A percentile compares a stretch with the other conserved stretches of the same genome.
phyloP scores from a whole-genome alignment of 1,140 invertebrate genomes.

The Mercenaria mercenaria region DNA sequence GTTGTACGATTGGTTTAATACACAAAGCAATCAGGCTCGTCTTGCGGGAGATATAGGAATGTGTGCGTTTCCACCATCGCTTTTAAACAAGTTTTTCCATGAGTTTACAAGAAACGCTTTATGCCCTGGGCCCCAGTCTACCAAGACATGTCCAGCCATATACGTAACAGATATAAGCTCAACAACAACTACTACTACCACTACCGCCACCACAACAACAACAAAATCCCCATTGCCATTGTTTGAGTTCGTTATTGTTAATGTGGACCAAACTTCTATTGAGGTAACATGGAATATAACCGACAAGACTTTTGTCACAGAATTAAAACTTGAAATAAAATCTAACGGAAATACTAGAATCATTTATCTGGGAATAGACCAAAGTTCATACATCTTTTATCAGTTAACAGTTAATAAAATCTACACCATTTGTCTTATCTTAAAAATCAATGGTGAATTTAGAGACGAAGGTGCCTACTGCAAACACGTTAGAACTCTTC shows the following conservation, averaged over 20 bases:
- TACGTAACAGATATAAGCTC: background rate
- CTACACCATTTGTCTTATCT: background rate
- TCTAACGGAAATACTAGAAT: background rate
- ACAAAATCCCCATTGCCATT: background rate
- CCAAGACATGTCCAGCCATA: slow-evolving; percentile 43
- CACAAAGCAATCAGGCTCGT: background rate
- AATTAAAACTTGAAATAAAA: background rate
- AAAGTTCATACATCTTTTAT: background rate
- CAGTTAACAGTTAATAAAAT: background rate
- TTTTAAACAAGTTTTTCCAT: slow-evolving; percentile 7
- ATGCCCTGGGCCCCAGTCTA: background rate
- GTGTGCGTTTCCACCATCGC: slow-evolving; percentile 20
- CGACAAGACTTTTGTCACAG: background rate
- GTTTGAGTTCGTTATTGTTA: background rate
- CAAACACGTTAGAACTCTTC: background rate
- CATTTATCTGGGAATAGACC: background rate
- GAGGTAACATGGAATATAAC: background rate
- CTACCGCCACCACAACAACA: slow-evolving; percentile 55
- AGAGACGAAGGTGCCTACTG: background rate
- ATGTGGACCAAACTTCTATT: background rate
- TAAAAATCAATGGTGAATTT: background rate
- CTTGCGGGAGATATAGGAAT: background rate
- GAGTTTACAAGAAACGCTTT: slow-evolving; percentile 4
- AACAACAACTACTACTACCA: slow-evolving; percentile 28
- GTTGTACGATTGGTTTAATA: slow-evolving; percentile 71